Conservation (phyloP, 2,888 invertebrate species). For the Athalia rosae region DNA sequence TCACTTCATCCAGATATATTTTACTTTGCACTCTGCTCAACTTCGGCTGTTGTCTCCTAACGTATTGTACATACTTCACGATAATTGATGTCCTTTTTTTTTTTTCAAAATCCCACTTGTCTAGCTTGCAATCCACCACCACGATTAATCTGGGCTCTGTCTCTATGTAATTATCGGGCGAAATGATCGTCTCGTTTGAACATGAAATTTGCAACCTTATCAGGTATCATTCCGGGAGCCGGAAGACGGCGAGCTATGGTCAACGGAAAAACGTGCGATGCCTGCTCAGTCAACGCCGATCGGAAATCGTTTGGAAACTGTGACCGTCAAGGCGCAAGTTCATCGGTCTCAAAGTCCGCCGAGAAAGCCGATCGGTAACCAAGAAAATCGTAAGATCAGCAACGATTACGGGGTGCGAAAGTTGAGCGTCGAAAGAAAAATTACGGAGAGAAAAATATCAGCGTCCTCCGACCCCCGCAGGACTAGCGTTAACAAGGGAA, state of each 20-base stretch:
- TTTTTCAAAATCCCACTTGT: no score
- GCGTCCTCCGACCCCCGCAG: conserved; percentile 60
- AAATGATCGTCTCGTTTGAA: conserved; percentile 24
- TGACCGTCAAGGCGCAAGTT: conserved; percentile 72
- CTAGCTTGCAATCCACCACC: no score
- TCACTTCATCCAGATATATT: no score
- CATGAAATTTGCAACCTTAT: conserved; percentile 36
- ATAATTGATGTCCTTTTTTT: no score
- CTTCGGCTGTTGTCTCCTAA: no score
- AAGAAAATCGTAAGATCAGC: conserved; percentile 61
- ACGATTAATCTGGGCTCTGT: background rate
- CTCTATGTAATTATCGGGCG: background rate
- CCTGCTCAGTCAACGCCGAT: conserved; percentile 58
- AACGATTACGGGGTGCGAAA: conserved; percentile 65
- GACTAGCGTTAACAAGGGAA: conserved; percentile 61
- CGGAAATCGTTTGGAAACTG: conserved; percentile 65
- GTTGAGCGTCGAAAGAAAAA: conserved; percentile 64
- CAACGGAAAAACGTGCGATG: conserved; percentile 66
- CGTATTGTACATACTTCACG: no score
- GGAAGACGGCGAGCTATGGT: conserved; percentile 71
- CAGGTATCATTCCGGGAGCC: conserved; percentile 71
- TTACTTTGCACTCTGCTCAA: no score
- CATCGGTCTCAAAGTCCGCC: conserved; percentile 73
- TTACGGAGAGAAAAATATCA: conserved; percentile 59
- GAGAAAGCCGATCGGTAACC: conserved; percentile 57